Evolutionary conservation across 2,797 vertebrate species (phyloP), one percentile per base, ranked within the genome.

Genomic region (Gallinago stenura): DNA sequence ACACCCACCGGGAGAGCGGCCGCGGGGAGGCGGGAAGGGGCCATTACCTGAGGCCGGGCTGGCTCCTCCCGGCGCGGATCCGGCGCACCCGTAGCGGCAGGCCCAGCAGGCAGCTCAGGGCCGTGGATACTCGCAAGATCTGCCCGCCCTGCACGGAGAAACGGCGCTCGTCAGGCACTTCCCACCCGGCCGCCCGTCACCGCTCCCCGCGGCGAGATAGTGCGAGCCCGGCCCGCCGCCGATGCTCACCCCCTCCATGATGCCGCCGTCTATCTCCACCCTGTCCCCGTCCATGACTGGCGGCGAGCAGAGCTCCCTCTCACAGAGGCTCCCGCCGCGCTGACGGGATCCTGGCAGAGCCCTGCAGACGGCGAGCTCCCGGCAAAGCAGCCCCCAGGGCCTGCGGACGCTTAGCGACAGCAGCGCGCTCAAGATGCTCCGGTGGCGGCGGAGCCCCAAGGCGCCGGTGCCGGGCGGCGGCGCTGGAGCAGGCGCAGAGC

Each of bases 161-260:
- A 84, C 9, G 5, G 43, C 43, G n/a, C 24, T 68, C 15, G 54
- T 89, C 73, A 68, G 61, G 25, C 50, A 7, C 39, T 7, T 26
- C 11, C 24, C 39, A 7, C 18, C 13, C 65, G 1, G 16, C 48
- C 35, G 13, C 16, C 46, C 46, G 46, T 26, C 11, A 71, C 57
- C 31, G 48, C 87, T 21, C 43, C 46, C 61, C 15, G 16, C 12
- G 24, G 6, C 28, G 12, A 53, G 71, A 60, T 15, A 18, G 25
- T 14, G 35, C 19, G 28, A 45, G 48, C 31, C 77, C 58, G 4
- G 58, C 18, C n/a, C 15, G n/a, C 39, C 25, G 24, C 70, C 3
- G 24, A n/a, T 28, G 97, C 99, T 99, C 96, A 99, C 99, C 97
- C 99, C 99, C 97, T 99, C 99, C 99, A 99, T 98, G 87, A 99